Base-by-base conservation (phyloP, 2,888 invertebrate species). In the Diogma glabrata region DNA sequence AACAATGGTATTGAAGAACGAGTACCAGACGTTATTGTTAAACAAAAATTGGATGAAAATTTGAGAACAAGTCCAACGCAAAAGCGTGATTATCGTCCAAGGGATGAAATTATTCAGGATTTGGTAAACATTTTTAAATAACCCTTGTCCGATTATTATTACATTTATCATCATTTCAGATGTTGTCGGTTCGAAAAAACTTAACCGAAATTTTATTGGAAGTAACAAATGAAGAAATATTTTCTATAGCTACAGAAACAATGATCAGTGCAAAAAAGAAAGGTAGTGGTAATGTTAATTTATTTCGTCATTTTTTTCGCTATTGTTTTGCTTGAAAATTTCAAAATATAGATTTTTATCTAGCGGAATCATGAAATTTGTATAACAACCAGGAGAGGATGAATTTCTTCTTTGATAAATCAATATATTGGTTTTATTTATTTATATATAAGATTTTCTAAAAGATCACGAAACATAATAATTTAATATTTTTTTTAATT, bases 191-290 rank as follows among this genome's bases (percentile, higher is more conserved):
- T 49, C 81, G 94, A 54, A 79, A 84, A 55, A 84, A 87, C 59
- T 77, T 96, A 72, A 96, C 96, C 24, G 93, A 94, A 74, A 85
- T 96, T 63, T 79, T 97, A 55, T 77, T 96, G 61, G 91, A 92
- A 69, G 94, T 94, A 62, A 96, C 96, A 20, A 88, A 87, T 69
- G 82, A 84, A 69, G 90, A 93, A 76, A 88, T 96, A 66, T 75
- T 79, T 64, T 75, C 75, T 64, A 81, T 93, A 64, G 88, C 89
- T 71, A 80, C 81, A 70, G 92, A 93, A 74, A 87, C 90, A 67
- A 77, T 84, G 72, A 83, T 80, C 75, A 84, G 81, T 74, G 80
- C 81, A 65, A 77, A 79, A 72, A 68, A 73, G 66, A 87, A 88
- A 88, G 88, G 88, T 88, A 87, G 80, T 75, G 72, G 24, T 7